Percentiles rank a stretch among this genome's conserved stretches.
Evolutionary conservation across 2,888 invertebrate genomes (phyloP).

Genomic region (Drosophila emarginata): DNA sequence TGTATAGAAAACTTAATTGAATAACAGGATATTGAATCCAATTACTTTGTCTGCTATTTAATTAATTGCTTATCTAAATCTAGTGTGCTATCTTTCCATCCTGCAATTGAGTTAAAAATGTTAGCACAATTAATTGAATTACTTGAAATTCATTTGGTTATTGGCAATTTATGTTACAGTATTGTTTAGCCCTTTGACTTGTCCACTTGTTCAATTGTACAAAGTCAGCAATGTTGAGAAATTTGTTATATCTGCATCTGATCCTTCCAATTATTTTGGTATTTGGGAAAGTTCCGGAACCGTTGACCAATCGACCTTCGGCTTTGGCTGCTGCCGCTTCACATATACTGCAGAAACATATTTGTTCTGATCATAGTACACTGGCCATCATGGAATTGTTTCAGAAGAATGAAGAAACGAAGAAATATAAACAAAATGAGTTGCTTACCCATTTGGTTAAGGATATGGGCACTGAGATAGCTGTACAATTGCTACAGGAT

Average conservation of each 20-base stretch:
- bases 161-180: not conserved
- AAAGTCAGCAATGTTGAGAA: not conserved
- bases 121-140: constrained; percentile 23
- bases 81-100: no score
- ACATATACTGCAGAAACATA: constrained; percentile 52
- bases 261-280: not conserved
- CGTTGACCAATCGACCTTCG: constrained; percentile 1
- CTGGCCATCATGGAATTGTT: constrained; percentile 63
- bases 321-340: constrained; percentile 47
- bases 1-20: no score
- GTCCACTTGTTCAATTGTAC: constrained; percentile 3
- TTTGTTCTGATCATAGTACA: constrained; percentile 54
- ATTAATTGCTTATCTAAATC: not conserved
- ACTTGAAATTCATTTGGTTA: not conserved
- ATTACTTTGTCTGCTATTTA: not conserved
- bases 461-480: constrained; percentile 39
- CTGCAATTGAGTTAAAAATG: not conserved
- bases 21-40: not conserved
- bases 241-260: not conserved
- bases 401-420: not conserved
- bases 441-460: constrained; percentile 53
- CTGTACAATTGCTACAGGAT: constrained; percentile 60
- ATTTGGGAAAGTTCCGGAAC: not conserved
- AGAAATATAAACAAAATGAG: constrained; percentile 29
- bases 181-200: not conserved